Percentiles rank a stretch among this genome's conserved stretches.
Evolutionary conservation across 1,140 invertebrate genomes (phyloP).

Genomic region (Archegozetes longisetosus): DNA sequence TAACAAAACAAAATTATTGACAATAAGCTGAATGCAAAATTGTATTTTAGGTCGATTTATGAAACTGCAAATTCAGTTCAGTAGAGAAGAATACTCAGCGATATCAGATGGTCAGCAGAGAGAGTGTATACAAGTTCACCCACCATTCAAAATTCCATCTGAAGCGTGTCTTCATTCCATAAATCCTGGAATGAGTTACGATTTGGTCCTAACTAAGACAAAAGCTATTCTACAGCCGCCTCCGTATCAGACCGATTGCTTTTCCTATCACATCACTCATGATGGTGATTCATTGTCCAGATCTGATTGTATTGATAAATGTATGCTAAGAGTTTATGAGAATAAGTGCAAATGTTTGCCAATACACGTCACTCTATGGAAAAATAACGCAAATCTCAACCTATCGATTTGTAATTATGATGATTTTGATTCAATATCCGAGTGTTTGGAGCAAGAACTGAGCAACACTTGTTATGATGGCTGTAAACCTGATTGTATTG

Average conservation of each 20-base stretch:
- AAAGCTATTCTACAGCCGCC: conserved; percentile 13
- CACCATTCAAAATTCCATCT: conserved; percentile 11
- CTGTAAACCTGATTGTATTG: conserved; percentile 13
- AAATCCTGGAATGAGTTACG: conserved; percentile 10
- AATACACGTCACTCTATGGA: conserved; percentile 9
- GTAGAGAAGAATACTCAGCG: conserved; percentile 7
- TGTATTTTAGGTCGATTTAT: conserved; percentile 8
- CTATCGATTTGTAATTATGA: conserved; percentile 13
- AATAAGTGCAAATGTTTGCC: conserved; percentile 11
- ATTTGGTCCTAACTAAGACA: conserved; percentile 12
- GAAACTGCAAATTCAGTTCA: conserved; percentile 11
- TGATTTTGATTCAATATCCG: conserved; percentile 6
- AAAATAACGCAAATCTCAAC: not conserved
- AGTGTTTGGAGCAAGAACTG: conserved; percentile 10
- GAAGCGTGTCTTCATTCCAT: conserved; percentile 11
- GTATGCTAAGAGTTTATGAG: conserved; percentile 11
- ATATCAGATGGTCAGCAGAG: conserved; percentile 12
- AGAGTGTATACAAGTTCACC: conserved; percentile 13
- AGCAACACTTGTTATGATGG: conserved; percentile 11
- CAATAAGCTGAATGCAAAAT: too few relatives aligned
- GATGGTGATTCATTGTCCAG: conserved; percentile 4
- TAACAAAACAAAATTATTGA: too few relatives aligned
- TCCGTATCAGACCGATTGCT: conserved; percentile 11
- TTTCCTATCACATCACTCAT: conserved; percentile 9
- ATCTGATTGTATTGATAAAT: conserved; percentile 14